Evolutionary conservation across 2,888 invertebrate species (phyloP).

Genomic region (Pandemis heparana): DNA sequence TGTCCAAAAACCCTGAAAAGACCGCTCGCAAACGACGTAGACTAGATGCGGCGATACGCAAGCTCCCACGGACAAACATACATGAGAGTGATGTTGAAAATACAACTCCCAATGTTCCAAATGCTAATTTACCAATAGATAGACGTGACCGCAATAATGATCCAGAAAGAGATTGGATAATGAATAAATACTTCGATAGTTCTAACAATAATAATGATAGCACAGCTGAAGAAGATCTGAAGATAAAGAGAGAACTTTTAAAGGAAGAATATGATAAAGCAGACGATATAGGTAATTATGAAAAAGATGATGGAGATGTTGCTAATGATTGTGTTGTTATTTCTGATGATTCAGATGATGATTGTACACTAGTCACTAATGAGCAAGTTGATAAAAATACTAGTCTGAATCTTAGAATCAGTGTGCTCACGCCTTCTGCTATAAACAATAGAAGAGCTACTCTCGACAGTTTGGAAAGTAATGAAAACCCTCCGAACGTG

Average conservation of each 20-base stretch:
- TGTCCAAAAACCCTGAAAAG: slow-evolving; percentile 6
- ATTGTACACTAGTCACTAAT: neutral
- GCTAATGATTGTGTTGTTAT: neutral
- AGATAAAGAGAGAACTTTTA: slow-evolving; percentile 6
- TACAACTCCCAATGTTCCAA: neutral
- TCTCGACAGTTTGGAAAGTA: neutral
- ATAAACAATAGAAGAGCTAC: slow-evolving; percentile 19
- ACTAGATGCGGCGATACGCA: neutral
- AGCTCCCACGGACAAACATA: neutral
- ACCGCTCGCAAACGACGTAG: slow-evolving; percentile 11
- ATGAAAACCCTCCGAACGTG: neutral
- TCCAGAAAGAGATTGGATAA: neutral
- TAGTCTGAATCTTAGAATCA: neutral
- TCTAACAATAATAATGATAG: neutral
- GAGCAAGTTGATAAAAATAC: neutral
- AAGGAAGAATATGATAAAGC: neutral
- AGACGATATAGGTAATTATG: neutral
- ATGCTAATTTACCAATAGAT: neutral
- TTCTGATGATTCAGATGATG: slow-evolving; percentile 21
- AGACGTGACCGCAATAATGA: neutral
- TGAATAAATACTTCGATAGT: neutral
- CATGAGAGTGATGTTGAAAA: neutral
- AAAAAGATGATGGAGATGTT: neutral
- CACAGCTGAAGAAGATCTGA: neutral
- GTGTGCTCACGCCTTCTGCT: slow-evolving; percentile 4